These are phyloP conservation scores for Lycaena phlaeas DNA, from an alignment of 2,888 invertebrate genomes.

Conservation along the genomic window DNA sequence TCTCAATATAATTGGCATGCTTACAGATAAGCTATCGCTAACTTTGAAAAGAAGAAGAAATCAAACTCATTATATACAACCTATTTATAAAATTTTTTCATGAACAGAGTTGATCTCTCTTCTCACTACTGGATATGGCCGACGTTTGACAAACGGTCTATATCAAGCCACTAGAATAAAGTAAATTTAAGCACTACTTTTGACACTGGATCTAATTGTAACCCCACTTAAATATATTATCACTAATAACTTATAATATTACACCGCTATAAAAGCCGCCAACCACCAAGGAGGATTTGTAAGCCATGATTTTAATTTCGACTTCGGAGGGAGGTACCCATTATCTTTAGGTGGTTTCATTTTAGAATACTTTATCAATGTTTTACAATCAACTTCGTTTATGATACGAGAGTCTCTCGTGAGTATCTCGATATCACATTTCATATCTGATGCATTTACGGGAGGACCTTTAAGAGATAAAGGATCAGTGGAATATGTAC, in stretches of 20 bases:
- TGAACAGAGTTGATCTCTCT: too few relatives aligned
- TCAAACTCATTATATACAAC: too few relatives aligned
- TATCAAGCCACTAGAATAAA: too few relatives aligned
- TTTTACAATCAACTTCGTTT: constrained; percentile 41
- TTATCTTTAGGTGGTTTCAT: constrained; percentile 42
- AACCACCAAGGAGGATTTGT: constrained; percentile 61
- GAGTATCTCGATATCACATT: constrained; percentile 47
- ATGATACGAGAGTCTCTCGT: constrained; percentile 33
- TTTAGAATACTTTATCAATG: constrained; percentile 41
- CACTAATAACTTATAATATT: constrained; percentile 12
- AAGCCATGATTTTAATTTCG: constrained; percentile 45
- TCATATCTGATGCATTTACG: constrained; percentile 33
- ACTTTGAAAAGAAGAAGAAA: too few relatives aligned
- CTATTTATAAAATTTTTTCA: too few relatives aligned
- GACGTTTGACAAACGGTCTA: too few relatives aligned
- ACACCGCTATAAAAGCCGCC: constrained; percentile 50
- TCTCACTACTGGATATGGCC: too few relatives aligned
- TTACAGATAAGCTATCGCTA: too few relatives aligned
- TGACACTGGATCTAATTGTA: too few relatives aligned
- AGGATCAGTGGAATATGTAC: constrained; percentile 38
- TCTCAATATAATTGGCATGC: too few relatives aligned
- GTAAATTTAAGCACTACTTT: too few relatives aligned
- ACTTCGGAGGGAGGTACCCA: constrained; percentile 34
- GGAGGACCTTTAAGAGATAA: constrained; percentile 38
- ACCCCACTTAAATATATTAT: too few relatives aligned